phyloP scores from a whole-genome alignment of 2,797 vertebrate genomes.

The Acanthurus leucopareius region DNA sequence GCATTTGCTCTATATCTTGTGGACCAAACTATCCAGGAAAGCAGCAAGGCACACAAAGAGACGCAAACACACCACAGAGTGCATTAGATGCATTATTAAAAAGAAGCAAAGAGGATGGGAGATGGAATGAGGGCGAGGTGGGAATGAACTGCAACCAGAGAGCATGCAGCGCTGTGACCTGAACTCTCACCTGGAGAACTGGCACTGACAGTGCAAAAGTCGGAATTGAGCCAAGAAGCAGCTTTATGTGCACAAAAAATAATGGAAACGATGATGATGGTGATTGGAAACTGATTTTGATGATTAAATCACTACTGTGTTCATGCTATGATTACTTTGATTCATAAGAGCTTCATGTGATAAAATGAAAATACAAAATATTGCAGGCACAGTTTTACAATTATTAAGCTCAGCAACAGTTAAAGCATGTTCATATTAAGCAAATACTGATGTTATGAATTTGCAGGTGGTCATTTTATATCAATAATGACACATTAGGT shows the following conservation, averaged over 20 bases:
- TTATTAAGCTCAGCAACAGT: slow-evolving; percentile 21
- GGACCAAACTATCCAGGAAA: slow-evolving; percentile 88
- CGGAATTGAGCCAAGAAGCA: slow-evolving; percentile 88
- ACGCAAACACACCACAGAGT: slow-evolving; percentile 81
- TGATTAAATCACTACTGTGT: slow-evolving; percentile 37
- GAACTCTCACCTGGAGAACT: slow-evolving; percentile 83
- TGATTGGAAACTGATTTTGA: slow-evolving; percentile 30
- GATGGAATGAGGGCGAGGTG: slow-evolving; percentile 42
- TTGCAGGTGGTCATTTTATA: slow-evolving; percentile 1
- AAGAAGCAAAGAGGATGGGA: slow-evolving; percentile 28
- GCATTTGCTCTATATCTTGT: slow-evolving; percentile 89
- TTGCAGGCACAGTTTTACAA: not conserved
- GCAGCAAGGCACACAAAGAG: slow-evolving; percentile 82
- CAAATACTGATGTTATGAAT: not conserved
- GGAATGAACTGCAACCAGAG: slow-evolving; percentile 42
- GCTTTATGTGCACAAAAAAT: slow-evolving; percentile 79
- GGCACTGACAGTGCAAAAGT: slow-evolving; percentile 91
- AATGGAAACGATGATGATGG: slow-evolving; percentile 72
- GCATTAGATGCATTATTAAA: slow-evolving; percentile 67
- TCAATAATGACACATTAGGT: not conserved
- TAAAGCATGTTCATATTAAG: slow-evolving; percentile 32
- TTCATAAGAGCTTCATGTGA: slow-evolving; percentile 16
- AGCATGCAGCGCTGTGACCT: slow-evolving; percentile 62
- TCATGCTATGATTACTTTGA: slow-evolving; percentile 42
- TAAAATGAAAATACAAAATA: slow-evolving; percentile 13